Evolutionary conservation across 1,140 invertebrate genomes (phyloP).

Genomic region (Stegodyphus mimosarum): DNA sequence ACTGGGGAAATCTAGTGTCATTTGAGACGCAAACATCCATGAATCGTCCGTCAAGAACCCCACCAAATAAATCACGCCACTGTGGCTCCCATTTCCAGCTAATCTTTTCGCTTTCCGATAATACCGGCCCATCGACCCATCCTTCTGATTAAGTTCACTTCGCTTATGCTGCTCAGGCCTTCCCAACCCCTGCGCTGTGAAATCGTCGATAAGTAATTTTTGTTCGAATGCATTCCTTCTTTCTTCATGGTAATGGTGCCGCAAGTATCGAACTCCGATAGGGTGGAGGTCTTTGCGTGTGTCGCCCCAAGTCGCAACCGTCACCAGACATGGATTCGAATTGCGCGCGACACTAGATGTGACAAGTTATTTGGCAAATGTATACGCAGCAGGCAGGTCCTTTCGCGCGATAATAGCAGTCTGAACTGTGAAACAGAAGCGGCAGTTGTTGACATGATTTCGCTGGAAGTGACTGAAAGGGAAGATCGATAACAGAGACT

Average conservation of each 20-base stretch:
- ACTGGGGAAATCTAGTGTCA: no score
- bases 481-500: no score
- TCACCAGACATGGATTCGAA: background rate
- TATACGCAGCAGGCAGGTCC: no score
- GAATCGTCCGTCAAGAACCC: no score
- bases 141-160: slow-evolving; percentile 19
- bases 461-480: no score
- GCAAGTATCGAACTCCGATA: slow-evolving; percentile 48
- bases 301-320: background rate
- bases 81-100: background rate
- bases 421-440: no score
- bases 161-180: background rate
- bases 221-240: slow-evolving; percentile 47
- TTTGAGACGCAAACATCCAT: no score
- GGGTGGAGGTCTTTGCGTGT: background rate
- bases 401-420: no score
- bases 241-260: slow-evolving; percentile 4
- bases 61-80: no score
- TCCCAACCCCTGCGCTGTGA: background rate
- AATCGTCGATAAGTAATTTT: slow-evolving; percentile 55
- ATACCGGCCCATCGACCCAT: slow-evolving; percentile 33
- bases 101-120: slow-evolving; percentile 39
- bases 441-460: no score
- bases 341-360: background rate
- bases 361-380: slow-evolving; percentile 28